Conservation (phyloP, 2,797 vertebrate species). For the Muscicapa comitata region DNA sequence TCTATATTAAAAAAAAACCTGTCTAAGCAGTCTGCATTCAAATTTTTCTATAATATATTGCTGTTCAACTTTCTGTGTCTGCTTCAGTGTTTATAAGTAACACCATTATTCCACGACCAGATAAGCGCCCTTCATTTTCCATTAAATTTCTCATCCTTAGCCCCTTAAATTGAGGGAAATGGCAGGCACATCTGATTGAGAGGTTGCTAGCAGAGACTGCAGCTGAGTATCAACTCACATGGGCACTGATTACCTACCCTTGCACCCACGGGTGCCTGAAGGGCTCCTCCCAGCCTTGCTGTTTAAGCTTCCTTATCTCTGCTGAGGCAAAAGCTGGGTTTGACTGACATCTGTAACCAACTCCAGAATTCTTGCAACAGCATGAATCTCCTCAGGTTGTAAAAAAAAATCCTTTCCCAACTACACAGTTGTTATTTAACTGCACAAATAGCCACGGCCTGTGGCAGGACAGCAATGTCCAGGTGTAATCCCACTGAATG, state of each 20-base stretch:
- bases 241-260: neutral
- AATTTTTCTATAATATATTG: neutral
- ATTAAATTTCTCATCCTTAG: neutral
- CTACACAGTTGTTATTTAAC: neutral
- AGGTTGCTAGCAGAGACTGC: neutral
- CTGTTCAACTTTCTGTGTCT: neutral
- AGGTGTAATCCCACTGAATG: neutral
- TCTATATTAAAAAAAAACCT: neutral
- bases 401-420: neutral
- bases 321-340: neutral
- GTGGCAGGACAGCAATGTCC: neutral
- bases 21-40: neutral
- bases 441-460: neutral
- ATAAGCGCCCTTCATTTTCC: slow-evolving; percentile 7
- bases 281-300: neutral
- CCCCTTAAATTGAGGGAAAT: neutral
- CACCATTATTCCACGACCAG: neutral
- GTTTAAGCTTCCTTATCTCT: neutral
- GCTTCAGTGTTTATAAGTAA: neutral
- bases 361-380: neutral
- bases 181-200: neutral
- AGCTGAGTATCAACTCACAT: neutral
- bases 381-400: neutral
- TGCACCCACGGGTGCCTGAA: neutral
- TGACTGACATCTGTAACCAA: neutral